Evolutionary conservation across 2,888 invertebrate species (phyloP).

Genomic region (Hirudinaria manillensis): DNA sequence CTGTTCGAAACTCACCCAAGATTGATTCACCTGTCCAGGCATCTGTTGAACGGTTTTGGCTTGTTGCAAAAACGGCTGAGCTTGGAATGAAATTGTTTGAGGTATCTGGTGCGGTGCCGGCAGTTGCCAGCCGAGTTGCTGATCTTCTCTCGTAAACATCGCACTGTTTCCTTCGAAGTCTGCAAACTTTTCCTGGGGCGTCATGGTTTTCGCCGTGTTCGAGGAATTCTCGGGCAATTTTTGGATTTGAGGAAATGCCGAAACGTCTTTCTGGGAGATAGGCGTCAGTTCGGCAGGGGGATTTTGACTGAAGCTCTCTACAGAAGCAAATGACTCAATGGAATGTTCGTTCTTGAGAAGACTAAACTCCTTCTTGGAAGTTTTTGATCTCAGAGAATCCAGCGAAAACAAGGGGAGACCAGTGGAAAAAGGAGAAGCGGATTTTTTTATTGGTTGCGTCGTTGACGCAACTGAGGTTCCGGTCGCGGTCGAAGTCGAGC

Average conservation of each 20-base stretch:
- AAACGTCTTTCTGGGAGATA: not conserved
- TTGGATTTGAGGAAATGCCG: not conserved
- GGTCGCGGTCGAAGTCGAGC: too few relatives aligned
- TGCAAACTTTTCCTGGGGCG: not conserved
- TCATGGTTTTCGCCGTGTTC: not conserved
- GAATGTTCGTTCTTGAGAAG: slow-evolving; percentile 26
- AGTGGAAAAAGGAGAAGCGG: slow-evolving; percentile 15
- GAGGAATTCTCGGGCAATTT: not conserved
- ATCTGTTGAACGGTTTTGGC: not conserved
- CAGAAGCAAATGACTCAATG: slow-evolving; percentile 2
- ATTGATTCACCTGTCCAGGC: not conserved
- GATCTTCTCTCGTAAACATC: not conserved
- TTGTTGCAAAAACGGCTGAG: too few relatives aligned
- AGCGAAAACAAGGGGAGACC: slow-evolving; percentile 15
- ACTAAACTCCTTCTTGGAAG: slow-evolving; percentile 22
- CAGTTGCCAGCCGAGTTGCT: not conserved
- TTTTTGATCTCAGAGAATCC: slow-evolving; percentile 14
- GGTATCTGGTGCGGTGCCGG: not conserved
- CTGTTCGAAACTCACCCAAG: slow-evolving; percentile 12
- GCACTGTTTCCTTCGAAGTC: not conserved
- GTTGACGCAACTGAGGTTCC: not conserved
- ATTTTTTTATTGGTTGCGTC: not conserved
- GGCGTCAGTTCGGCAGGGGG: not conserved
- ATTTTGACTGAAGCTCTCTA: slow-evolving; percentile 7
- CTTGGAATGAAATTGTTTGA: not conserved